Conservation (phyloP, 2,113 vertebrate genomes). For the Barnardius zonarius region DNA sequence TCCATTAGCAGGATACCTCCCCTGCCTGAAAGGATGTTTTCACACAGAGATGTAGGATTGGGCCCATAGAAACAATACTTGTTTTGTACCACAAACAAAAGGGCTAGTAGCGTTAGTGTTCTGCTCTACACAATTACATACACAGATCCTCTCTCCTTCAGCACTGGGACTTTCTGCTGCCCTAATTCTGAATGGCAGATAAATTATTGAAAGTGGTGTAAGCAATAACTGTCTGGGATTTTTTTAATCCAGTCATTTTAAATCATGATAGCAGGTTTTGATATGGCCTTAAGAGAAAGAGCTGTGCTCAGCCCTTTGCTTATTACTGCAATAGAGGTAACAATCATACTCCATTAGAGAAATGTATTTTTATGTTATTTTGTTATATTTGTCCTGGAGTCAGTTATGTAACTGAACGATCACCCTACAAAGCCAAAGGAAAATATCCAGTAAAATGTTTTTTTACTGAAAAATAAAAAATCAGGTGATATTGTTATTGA, state of each 20-base stretch:
- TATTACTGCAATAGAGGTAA: background rate
- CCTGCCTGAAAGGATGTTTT: background rate
- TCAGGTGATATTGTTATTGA: background rate
- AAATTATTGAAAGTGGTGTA: background rate
- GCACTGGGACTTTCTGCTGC: background rate
- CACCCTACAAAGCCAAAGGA: background rate
- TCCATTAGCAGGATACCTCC: background rate
- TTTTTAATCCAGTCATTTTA: background rate
- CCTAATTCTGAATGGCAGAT: background rate
- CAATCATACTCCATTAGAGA: background rate
- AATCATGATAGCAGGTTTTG: background rate
- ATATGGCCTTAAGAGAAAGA: background rate
- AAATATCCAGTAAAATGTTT: background rate
- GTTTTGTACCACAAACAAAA: background rate
- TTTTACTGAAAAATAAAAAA: background rate
- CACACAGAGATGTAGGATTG: background rate
- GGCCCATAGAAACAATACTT: background rate
- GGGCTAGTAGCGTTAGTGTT: background rate
- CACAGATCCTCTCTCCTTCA: background rate
- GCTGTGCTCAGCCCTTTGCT: background rate
- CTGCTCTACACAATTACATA: rapidly evolving
- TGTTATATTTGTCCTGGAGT: background rate
- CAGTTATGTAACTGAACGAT: background rate
- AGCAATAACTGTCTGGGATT: background rate
- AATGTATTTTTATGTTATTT: background rate